Conservation (phyloP, 2,888 invertebrate species). For the Drosophila dives region DNA sequence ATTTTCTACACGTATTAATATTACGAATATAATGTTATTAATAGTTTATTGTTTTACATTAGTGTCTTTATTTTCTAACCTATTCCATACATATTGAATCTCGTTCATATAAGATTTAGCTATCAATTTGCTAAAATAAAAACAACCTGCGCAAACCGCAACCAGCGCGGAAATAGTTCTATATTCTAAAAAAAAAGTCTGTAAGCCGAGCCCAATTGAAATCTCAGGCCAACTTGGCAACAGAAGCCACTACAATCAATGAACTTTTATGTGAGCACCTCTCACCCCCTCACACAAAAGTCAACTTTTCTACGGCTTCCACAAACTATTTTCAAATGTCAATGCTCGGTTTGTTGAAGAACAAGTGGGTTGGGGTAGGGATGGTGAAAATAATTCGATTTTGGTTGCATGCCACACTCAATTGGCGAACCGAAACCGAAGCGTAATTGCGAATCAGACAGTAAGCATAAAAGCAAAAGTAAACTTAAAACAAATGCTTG, state of each 20-base stretch:
- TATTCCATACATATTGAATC: background rate
- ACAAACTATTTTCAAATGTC: constrained; percentile 45
- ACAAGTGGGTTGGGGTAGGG: background rate
- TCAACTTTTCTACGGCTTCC: constrained; percentile 39
- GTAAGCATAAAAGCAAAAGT: background rate
- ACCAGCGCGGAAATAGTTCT: background rate
- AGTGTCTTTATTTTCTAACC: too few relatives aligned
- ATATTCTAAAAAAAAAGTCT: background rate
- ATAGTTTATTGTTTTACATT: too few relatives aligned
- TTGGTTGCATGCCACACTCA: constrained; percentile 59
- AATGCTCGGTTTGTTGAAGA: constrained; percentile 3
- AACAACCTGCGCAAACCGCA: too few relatives aligned
- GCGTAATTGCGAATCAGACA: constrained; percentile 34
- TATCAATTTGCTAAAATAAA: too few relatives aligned
- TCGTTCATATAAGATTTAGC: background rate
- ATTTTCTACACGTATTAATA: too few relatives aligned
- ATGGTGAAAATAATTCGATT: constrained; percentile 36
- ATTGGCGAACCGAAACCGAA: constrained; percentile 48
- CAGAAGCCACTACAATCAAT: constrained; percentile 40
- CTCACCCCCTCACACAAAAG: constrained; percentile 17
- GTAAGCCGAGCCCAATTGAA: background rate
- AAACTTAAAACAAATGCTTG: constrained; percentile 7
- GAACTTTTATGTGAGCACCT: constrained; percentile 8
- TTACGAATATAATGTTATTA: too few relatives aligned
- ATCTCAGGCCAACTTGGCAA: constrained; percentile 18